These are phyloP conservation scores for Erethizon dorsatum DNA, from an alignment of 2,797 vertebrate species.

Conservation along the genomic window DNA sequence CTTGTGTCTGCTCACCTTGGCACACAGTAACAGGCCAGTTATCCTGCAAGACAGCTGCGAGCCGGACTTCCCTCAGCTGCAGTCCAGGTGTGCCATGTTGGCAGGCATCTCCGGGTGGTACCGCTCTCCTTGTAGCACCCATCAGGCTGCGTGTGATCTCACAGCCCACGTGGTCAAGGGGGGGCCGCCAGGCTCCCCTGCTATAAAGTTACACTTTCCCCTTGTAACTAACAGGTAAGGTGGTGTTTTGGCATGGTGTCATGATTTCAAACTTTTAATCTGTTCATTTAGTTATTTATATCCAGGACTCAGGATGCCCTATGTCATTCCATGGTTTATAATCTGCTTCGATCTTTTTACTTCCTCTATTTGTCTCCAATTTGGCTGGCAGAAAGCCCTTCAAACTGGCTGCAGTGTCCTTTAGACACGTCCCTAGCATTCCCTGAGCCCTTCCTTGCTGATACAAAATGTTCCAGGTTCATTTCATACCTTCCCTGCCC, in stretches of 20 bases:
- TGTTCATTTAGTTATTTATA: background rate
- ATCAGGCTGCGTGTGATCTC: background rate
- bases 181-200: background rate
- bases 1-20: background rate
- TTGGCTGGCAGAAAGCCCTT: background rate
- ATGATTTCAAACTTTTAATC: background rate
- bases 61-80: accelerated
- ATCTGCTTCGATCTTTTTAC: background rate
- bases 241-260: background rate
- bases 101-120: background rate
- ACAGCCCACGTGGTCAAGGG: background rate
- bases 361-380: background rate
- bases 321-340: background rate
- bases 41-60: background rate
- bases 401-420: background rate
- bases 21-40: background rate
- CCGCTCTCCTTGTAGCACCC: background rate
- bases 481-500: background rate
- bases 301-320: background rate
- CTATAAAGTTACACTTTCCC: background rate
- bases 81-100: background rate
- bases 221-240: background rate
- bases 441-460: background rate
- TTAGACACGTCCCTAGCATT: background rate
- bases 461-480: background rate